phyloP scores from a whole-genome alignment of 2,888 invertebrate species.

The Leucoma salicis region DNA sequence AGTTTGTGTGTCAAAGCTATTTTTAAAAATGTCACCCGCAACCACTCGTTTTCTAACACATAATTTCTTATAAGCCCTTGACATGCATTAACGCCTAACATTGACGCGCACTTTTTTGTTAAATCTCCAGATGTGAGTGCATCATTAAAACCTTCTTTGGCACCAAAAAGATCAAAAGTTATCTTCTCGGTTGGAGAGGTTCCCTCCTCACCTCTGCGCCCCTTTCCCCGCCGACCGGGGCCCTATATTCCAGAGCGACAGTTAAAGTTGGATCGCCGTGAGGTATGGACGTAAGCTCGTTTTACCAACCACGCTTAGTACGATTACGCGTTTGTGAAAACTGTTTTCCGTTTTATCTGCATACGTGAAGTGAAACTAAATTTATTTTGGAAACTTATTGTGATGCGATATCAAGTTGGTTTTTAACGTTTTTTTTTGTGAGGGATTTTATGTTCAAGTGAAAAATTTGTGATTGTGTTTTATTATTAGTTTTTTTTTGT shows the following conservation, averaged over 20 bases:
- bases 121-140: conserved; percentile 75
- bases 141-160: conserved; percentile 79
- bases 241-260: conserved; percentile 53
- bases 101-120: conserved; percentile 67
- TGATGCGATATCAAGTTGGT: conserved; percentile 52
- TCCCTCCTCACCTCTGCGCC: conserved; percentile 54
- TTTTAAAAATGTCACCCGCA: conserved; percentile 78
- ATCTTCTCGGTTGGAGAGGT: conserved; percentile 70
- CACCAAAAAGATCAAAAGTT: conserved; percentile 81
- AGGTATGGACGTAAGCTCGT: conserved; percentile 44
- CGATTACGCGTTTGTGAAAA: conserved; percentile 50
- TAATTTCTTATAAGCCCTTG: conserved; percentile 72
- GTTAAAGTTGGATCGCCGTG: conserved; percentile 62
- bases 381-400: conserved; percentile 53
- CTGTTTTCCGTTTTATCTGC: conserved; percentile 66
- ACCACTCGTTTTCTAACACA: conserved; percentile 73
- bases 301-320: conserved; percentile 53
- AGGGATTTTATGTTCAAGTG: conserved; percentile 46
- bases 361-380: conserved; percentile 74
- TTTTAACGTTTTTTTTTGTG: conserved; percentile 35
- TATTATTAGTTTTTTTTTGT: conserved; percentile 45
- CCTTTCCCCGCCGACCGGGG: conserved; percentile 50
- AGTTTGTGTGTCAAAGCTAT: conserved; percentile 56
- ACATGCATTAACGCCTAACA: conserved; percentile 80
- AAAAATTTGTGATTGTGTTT: conserved; percentile 53